These are phyloP conservation scores for Calameuta pallipes DNA, from an alignment of 2,888 invertebrate genomes.

Conservation along the genomic window DNA sequence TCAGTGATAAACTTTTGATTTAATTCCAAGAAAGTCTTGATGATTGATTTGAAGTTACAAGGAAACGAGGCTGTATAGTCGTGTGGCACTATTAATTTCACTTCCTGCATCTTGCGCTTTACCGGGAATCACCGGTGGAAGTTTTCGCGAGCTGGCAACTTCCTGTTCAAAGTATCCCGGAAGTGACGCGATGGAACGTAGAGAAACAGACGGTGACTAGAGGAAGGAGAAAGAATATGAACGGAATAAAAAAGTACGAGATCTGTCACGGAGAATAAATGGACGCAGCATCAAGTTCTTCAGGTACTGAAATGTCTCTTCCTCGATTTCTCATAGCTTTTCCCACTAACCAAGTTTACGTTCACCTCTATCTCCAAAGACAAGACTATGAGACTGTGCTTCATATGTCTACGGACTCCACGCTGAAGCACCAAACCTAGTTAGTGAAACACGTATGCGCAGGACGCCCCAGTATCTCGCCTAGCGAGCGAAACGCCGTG, in stretches of 20 bases:
- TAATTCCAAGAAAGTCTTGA: constrained; percentile 31
- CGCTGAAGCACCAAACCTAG: not conserved
- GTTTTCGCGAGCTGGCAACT: too few relatives aligned
- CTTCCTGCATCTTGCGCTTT: constrained; percentile 1
- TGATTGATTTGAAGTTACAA: constrained; percentile 35
- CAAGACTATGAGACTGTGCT: not conserved
- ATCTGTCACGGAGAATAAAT: not conserved
- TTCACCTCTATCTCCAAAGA: not conserved
- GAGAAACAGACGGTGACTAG: not conserved
- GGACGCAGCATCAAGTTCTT: not conserved
- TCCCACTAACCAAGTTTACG: not conserved
- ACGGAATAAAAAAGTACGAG: not conserved
- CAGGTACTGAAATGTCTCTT: not conserved
- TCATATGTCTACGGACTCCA: not conserved
- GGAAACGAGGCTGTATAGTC: constrained; percentile 27
- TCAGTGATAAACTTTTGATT: constrained; percentile 45
- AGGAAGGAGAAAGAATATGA: not conserved
- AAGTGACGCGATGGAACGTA: too few relatives aligned
- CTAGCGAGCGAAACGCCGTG: constrained; percentile 18
- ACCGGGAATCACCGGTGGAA: too few relatives aligned
- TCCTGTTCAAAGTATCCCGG: too few relatives aligned
- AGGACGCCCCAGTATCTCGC: constrained; percentile 21
- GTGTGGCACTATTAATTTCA: constrained; percentile 39
- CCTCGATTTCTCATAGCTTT: not conserved
- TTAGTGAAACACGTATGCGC: constrained; percentile 35